Evolutionary conservation across 2,113 vertebrate genomes (phyloP).

Genomic region (Egretta garzetta): DNA sequence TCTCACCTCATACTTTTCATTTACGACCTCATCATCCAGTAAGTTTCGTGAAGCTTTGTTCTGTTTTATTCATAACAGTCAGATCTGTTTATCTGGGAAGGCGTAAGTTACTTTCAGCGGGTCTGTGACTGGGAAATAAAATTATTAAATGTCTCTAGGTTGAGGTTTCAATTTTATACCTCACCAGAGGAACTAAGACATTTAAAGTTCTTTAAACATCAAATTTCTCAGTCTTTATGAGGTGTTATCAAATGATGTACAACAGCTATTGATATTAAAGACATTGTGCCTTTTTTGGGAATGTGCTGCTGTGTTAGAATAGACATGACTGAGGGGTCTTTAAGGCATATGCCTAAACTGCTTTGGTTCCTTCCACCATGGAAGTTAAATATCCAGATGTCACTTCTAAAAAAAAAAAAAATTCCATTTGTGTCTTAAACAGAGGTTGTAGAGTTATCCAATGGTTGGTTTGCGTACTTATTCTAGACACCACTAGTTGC

Average conservation of each 20-base stretch:
- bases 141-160: background rate
- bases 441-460: background rate
- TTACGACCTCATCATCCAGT: conserved; percentile 96
- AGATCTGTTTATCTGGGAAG: conserved; percentile 27
- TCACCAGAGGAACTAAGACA: background rate
- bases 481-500: background rate
- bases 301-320: background rate
- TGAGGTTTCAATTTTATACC: background rate
- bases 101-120: background rate
- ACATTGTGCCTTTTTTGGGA: background rate
- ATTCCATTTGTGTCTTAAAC: background rate
- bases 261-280: background rate
- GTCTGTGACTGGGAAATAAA: background rate
- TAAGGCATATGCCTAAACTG: background rate
- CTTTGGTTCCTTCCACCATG: background rate
- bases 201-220: background rate
- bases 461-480: background rate
- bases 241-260: background rate
- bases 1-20: conserved; percentile 96
- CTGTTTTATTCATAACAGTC: conserved; percentile 61
- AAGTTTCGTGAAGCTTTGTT: conserved; percentile 79
- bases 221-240: background rate
- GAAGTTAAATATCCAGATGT: background rate
- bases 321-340: background rate
- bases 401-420: background rate